Conservation (phyloP, 2,113 vertebrate genomes). For the Podarcis raffonei region DNA sequence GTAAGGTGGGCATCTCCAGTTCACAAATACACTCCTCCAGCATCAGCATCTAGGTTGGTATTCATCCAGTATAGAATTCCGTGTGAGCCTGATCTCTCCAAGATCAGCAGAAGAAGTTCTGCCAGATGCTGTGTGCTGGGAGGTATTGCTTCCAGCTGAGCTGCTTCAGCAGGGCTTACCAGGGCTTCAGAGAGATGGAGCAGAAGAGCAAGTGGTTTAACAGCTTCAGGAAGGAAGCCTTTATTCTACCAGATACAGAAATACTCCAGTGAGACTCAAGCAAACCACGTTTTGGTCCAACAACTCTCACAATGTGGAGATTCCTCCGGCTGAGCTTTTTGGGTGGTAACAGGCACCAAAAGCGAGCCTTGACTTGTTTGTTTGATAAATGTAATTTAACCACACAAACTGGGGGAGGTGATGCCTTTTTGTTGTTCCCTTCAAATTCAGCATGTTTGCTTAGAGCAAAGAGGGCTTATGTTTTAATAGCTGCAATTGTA, state of each 20-base stretch:
- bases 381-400: background rate
- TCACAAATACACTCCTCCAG: background rate
- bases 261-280: background rate
- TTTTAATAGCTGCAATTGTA: background rate
- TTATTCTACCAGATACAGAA: background rate
- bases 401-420: background rate
- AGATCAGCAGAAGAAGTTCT: slow-evolving; percentile 5
- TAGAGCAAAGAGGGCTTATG: background rate
- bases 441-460: background rate
- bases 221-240: slow-evolving; percentile 1
- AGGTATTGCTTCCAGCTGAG: background rate
- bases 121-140: background rate
- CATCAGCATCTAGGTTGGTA: background rate
- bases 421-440: background rate
- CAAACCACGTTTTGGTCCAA: background rate
- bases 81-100: background rate
- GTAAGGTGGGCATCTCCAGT: background rate
- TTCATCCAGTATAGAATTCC: background rate
- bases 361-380: background rate
- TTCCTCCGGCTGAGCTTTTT: background rate
- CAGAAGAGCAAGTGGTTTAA: background rate
- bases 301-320: background rate
- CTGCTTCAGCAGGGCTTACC: background rate
- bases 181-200: slow-evolving; percentile 34
- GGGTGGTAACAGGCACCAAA: background rate